These are phyloP conservation scores for Epinephelus awoara DNA, from an alignment of 2,797 vertebrate species.

Conservation along the genomic window DNA sequence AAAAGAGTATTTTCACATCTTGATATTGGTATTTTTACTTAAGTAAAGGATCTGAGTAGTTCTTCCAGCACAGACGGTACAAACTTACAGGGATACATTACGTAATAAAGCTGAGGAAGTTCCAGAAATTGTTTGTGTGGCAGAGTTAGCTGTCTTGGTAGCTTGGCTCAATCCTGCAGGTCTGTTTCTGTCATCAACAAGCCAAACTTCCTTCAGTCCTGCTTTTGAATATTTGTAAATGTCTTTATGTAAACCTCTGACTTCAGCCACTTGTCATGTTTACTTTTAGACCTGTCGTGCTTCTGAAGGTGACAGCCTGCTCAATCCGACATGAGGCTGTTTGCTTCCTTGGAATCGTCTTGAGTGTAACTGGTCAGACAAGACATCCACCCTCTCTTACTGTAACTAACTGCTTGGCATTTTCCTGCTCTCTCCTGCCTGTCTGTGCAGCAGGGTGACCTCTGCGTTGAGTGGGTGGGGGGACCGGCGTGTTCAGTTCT, in stretches of 20 bases:
- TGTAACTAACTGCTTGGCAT: conserved; percentile 46
- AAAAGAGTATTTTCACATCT: neutral
- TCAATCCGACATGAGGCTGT: neutral
- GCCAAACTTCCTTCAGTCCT: conserved; percentile 29
- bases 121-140: conserved; percentile 35
- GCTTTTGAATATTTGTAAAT: conserved; percentile 21
- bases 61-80: too few species aligned
- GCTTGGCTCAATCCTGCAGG: conserved; percentile 21
- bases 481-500: conserved; percentile 63
- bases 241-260: conserved; percentile 36
- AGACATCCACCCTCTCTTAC: conserved; percentile 7
- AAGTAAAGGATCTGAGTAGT: neutral
- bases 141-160: conserved; percentile 9
- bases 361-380: conserved; percentile 18
- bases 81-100: conserved; percentile 7
- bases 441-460: conserved; percentile 69
- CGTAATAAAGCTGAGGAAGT: conserved; percentile 18
- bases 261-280: conserved; percentile 30
- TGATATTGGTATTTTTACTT: neutral
- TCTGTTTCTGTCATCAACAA: conserved; percentile 70
- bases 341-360: conserved; percentile 13
- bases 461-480: conserved; percentile 70
- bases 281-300: conserved; percentile 9
- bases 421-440: conserved; percentile 43
- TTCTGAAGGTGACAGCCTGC: conserved; percentile 18